Evolutionary conservation across 2,888 invertebrate species (phyloP).

Genomic region (Cheilosia impressa): DNA sequence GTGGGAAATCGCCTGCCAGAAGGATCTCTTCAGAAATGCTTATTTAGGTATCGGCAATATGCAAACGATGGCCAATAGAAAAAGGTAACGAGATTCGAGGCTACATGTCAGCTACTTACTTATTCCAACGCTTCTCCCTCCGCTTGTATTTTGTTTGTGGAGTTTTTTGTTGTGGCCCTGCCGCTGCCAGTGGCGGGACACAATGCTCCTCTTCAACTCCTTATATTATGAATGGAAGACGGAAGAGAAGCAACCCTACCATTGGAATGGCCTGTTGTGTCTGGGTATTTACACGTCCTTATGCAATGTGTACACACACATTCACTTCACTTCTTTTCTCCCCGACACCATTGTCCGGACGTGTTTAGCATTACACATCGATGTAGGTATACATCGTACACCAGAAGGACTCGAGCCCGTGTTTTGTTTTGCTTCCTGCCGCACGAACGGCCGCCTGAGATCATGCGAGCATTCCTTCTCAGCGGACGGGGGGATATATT

Average conservation of each 20-base stretch:
- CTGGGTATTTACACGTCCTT: conserved; percentile 57
- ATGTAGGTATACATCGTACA: conserved; percentile 6
- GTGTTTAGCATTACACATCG: conserved; percentile 67
- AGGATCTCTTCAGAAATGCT: conserved; percentile 53
- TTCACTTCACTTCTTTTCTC: conserved; percentile 28
- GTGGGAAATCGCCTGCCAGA: conserved; percentile 48
- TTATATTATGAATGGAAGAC: conserved; percentile 53
- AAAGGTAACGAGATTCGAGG: conserved; percentile 26
- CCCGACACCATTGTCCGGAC: conserved; percentile 68
- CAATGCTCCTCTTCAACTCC: conserved; percentile 27
- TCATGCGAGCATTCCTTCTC: not conserved
- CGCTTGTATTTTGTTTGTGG: conserved; percentile 31
- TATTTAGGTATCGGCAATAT: conserved; percentile 67
- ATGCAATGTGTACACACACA: conserved; percentile 57
- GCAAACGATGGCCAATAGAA: conserved; percentile 55
- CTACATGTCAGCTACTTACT: conserved; percentile 43
- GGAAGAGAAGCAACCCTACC: conserved; percentile 1
- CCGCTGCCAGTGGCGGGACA: conserved; percentile 3
- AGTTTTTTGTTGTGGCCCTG: conserved; percentile 1
- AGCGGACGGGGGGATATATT: not conserved
- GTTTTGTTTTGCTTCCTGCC: conserved; percentile 30
- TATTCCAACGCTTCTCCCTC: not conserved
- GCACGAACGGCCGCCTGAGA: conserved; percentile 8
- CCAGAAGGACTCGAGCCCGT: not conserved
- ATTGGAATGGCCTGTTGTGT: conserved; percentile 32